Conservation (phyloP, 2,113 vertebrate species). For the Macrotus californicus region DNA sequence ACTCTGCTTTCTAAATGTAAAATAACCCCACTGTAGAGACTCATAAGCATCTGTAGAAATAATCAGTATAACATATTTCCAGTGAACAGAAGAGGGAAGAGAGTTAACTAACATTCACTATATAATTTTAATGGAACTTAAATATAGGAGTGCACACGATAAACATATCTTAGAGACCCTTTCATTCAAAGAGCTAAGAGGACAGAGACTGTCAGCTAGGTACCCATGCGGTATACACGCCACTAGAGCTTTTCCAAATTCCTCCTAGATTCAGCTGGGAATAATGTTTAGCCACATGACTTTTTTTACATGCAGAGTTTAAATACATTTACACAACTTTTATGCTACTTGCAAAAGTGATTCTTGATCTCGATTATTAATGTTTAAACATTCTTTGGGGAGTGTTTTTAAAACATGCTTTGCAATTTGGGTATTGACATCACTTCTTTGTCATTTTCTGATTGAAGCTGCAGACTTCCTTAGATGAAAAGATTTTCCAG, state of each 20-base stretch:
- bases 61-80: not conserved
- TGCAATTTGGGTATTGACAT: not conserved
- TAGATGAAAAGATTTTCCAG: slow-evolving; percentile 7
- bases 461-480: not conserved
- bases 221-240: not conserved
- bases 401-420: slow-evolving; percentile 18
- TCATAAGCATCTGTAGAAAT: not conserved
- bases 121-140: slow-evolving; percentile 30
- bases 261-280: not conserved
- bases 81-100: not conserved
- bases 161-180: not conserved
- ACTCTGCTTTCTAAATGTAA: not conserved
- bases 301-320: not conserved
- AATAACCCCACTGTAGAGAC: not conserved
- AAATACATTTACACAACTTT: not conserved
- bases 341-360: not conserved
- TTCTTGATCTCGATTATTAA: slow-evolving; percentile 20
- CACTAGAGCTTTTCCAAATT: not conserved
- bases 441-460: not conserved
- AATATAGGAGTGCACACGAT: slow-evolving; percentile 20
- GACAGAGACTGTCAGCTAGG: not conserved
- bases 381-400: not conserved
- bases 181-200: not conserved
- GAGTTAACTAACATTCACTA: not conserved
- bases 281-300: not conserved